phyloP scores from a whole-genome alignment of 1,140 invertebrate species.

The Drosophila obscura region DNA sequence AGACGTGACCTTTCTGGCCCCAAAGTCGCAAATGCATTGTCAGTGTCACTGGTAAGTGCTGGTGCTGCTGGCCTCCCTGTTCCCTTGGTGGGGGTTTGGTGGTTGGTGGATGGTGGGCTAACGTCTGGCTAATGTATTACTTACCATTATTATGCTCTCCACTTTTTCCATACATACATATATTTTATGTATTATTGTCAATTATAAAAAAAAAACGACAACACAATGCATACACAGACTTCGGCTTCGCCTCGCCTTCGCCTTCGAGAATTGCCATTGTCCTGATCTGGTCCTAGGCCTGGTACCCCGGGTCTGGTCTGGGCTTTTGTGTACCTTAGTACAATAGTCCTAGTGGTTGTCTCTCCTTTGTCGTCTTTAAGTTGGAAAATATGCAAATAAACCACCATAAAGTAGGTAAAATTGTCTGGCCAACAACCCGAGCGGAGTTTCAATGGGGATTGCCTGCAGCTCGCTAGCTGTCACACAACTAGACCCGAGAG shows the following conservation, averaged over 20 bases:
- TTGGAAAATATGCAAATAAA: conserved; percentile 82
- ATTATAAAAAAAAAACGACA: conserved; percentile 68
- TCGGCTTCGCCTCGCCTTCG: conserved; percentile 19
- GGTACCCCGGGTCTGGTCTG: background rate
- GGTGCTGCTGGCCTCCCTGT: background rate
- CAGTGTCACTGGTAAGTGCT: conserved; percentile 58
- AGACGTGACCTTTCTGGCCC: conserved; percentile 76
- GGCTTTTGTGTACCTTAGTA: conserved; percentile 14
- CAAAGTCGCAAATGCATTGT: conserved; percentile 75
- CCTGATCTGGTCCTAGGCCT: conserved; percentile 21
- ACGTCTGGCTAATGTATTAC: conserved; percentile 81
- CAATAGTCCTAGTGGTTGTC: conserved; percentile 24
- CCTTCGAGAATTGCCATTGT: conserved; percentile 61
- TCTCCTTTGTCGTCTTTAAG: conserved; percentile 76
- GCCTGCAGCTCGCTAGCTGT: conserved; percentile 10
- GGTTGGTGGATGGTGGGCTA: conserved; percentile 32
- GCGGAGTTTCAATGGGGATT: conserved; percentile 23
- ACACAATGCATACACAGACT: conserved; percentile 59
- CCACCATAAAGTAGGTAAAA: conserved; percentile 80
- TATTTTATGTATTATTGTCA: conserved; percentile 79
- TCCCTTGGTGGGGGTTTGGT: conserved; percentile 14
- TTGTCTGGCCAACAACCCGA: conserved; percentile 79
- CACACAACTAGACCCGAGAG: conserved; percentile 69
- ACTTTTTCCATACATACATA: conserved; percentile 65
- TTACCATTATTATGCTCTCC: conserved; percentile 78